Percentiles rank a stretch among this genome's conserved stretches.
phyloP scores from a whole-genome alignment of 35 echinoderm and acorn worm genomes.

The Diadema setosum region DNA sequence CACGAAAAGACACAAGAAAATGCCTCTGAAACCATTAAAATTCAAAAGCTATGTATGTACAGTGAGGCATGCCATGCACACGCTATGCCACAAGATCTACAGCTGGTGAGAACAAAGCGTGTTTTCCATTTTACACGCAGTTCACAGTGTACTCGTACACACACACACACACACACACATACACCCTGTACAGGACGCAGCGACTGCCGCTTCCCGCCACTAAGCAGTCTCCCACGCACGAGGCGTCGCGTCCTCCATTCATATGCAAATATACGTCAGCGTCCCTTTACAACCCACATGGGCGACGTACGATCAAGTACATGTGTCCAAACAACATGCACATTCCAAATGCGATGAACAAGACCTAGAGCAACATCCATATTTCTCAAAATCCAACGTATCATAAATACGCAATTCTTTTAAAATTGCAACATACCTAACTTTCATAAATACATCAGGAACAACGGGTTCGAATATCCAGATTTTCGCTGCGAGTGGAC shows the following conservation, averaged over 20 bases:
- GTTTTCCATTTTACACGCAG: too few relatives aligned
- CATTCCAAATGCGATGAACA: background rate
- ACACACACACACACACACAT: background rate
- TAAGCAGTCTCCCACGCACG: background rate
- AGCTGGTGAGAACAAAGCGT: too few relatives aligned
- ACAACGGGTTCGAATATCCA: too few relatives aligned
- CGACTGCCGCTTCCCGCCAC: background rate
- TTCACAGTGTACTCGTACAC: too few relatives aligned
- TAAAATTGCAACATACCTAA: background rate
- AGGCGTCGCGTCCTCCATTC: slow-evolving; percentile 7
- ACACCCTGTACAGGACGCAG: background rate
- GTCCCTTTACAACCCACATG: background rate
- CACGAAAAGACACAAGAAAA: background rate
- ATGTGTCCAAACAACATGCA: background rate
- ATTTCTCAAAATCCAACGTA: background rate
- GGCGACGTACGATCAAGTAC: background rate
- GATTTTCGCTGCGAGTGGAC: too few relatives aligned
- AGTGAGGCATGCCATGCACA: too few relatives aligned
- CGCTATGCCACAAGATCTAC: too few relatives aligned
- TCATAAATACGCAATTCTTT: background rate
- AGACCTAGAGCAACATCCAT: background rate
- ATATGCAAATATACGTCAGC: slow-evolving; percentile 7
- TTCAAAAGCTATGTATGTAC: too few relatives aligned
- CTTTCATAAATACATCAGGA: background rate
- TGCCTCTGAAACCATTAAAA: too few relatives aligned